Base-by-base conservation (phyloP, 2,797 vertebrate genomes). In the Cottoperca gobio region DNA sequence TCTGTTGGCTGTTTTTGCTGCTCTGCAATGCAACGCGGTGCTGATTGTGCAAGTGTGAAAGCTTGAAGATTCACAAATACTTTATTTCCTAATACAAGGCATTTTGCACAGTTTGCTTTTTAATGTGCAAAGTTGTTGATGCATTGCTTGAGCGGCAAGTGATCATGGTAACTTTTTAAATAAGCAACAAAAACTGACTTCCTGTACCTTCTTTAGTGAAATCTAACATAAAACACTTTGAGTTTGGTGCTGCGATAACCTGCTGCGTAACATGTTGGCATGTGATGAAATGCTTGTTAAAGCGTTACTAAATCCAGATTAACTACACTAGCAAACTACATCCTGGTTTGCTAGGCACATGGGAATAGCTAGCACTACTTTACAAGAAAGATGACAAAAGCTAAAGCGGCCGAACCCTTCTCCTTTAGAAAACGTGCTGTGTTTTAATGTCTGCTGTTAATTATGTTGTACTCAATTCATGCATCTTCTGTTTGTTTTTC, bases 1-100 rank as follows among this genome's bases (percentile, higher is more conserved):
- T 98, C 94, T 92, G 98, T 97, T 17, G 12, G 24, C 58, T 78
- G 6, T 17, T 48, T 72, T 77, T 33, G 19, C 3, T 40, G 8
- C n/a, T 74, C 12, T 54, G 2, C 73, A 21, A 53, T 70, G 54
- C 40, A 28, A 62, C 12, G 26, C 62, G 23, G 23, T 37, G 48
- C 43, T 73, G 35, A 64, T 17, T 19, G 28, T 61, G 60, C 21
- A 35, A 61, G 45, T 59, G n/a, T 39, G 11, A 60, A 50, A 17
- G 45, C 33, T 64, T 59, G 16, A 26, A 19, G 2, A 69, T 23
- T 40, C n/a, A 33, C 58, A 10, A 66, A 78, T 65, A 12, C 16
- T 31, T 40, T 14, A 65, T 39, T 40, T 21, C 62, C 43, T 71
- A 65, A 78, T 48, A 13, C 45, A 48, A 74, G 16, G 21, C 43